A percentile compares a stretch with the other conserved stretches of the same genome.
These are phyloP conservation scores for Corydoras maculifer DNA, from an alignment of 2,113 vertebrate species.

Conservation along the genomic window DNA sequence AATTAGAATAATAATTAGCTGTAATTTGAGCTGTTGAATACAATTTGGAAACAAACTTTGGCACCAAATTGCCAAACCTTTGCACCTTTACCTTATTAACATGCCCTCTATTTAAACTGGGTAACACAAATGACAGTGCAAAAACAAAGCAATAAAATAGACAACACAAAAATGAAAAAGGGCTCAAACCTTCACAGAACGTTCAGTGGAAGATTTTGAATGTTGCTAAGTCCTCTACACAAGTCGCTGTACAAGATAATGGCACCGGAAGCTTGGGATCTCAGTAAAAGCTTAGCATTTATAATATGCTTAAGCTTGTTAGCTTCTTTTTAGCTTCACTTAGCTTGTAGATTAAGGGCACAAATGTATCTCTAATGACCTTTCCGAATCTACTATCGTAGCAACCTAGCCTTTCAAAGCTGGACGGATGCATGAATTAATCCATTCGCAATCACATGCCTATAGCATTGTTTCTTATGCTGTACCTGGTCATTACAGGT, in stretches of 20 bases:
- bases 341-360: slow-evolving; percentile 1
- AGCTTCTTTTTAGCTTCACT: neutral
- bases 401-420: neutral
- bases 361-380: neutral
- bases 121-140: slow-evolving; percentile 24
- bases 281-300: neutral
- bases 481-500: neutral
- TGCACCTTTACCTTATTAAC: neutral
- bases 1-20: slow-evolving; percentile 23
- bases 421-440: neutral
- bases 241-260: neutral
- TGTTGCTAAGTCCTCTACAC: neutral
- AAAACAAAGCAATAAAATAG: neutral
- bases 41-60: neutral
- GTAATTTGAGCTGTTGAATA: slow-evolving; percentile 4
- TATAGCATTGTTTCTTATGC: neutral
- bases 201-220: slow-evolving; percentile 19
- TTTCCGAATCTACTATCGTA: neutral
- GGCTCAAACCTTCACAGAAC: slow-evolving; percentile 17
- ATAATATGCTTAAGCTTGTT: slow-evolving; percentile 7
- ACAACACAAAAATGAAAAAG: neutral
- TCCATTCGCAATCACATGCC: neutral
- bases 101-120: slow-evolving; percentile 7
- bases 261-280: slow-evolving; percentile 24
- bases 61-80: neutral